Conservation (phyloP, 2,888 invertebrate genomes). For the Hydrotaea diabolus region DNA sequence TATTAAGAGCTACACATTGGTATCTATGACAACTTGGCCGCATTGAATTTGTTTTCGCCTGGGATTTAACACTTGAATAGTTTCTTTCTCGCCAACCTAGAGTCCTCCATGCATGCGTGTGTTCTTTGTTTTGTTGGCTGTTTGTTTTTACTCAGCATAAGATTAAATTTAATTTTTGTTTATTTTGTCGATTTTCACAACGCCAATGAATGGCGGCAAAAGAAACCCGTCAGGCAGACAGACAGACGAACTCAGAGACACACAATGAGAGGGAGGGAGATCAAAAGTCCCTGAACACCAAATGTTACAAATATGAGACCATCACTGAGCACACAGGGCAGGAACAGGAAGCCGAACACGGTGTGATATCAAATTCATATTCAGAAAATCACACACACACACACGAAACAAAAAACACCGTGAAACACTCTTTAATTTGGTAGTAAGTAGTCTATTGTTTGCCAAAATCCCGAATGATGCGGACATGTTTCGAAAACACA, state of each 20-base stretch:
- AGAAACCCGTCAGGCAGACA: neutral
- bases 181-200: conserved; percentile 28
- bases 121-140: conserved; percentile 8
- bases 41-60: neutral
- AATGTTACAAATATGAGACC: conserved; percentile 57
- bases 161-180: conserved; percentile 47
- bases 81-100: conserved; percentile 5
- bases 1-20: conserved; percentile 5
- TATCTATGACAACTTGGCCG: conserved; percentile 54
- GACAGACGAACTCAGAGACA: no score
- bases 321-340: neutral
- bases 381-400: neutral
- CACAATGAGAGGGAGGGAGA: conserved; percentile 55
- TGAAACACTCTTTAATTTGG: conserved; percentile 6
- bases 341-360: neutral
- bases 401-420: neutral
- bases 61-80: conserved; percentile 48
- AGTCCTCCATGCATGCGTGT: neutral
- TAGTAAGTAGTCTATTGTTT: conserved; percentile 6
- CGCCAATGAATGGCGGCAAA: neutral
- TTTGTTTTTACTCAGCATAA: conserved; percentile 36
- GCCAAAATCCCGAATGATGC: neutral
- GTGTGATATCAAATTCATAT: neutral
- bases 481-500: neutral
- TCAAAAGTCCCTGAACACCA: conserved; percentile 61